Evolutionary conservation across 2,797 vertebrate genomes (phyloP).

Genomic region (Simalia tracyae): DNA sequence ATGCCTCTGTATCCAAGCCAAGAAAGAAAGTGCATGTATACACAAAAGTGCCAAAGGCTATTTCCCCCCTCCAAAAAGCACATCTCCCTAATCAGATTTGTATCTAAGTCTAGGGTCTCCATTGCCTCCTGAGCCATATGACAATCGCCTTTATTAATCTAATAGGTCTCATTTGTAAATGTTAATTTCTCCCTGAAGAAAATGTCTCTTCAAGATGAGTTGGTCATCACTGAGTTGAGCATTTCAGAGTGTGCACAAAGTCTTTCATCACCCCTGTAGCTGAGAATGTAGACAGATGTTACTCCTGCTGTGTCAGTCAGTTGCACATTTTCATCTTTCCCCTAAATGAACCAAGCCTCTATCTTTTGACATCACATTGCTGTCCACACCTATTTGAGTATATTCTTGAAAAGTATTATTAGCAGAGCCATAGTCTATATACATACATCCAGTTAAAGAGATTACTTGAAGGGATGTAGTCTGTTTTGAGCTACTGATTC

Average conservation of each 20-base stretch:
- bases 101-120: conserved; percentile 32
- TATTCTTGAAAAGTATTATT: neutral
- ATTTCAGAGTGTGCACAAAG: neutral
- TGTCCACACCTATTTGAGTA: neutral
- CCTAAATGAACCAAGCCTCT: too few relatives aligned
- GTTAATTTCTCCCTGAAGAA: conserved; percentile 70
- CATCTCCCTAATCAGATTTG: neutral
- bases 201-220: conserved; percentile 59
- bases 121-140: conserved; percentile 46
- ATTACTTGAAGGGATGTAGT: neutral
- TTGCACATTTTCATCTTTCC: neutral
- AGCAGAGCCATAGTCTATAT: neutral
- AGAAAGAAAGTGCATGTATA: neutral
- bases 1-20: neutral
- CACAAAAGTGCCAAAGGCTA: rapidly evolving
- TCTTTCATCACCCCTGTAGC: conserved; percentile 11
- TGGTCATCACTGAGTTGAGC: conserved; percentile 39
- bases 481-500: neutral
- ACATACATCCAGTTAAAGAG: neutral
- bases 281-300: neutral
- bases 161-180: conserved; percentile 60
- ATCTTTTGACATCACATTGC: neutral
- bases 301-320: neutral
- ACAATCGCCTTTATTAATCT: conserved; percentile 62
- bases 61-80: neutral